Conservation (phyloP, 2,113 vertebrate genomes). For the Upupa epops region DNA sequence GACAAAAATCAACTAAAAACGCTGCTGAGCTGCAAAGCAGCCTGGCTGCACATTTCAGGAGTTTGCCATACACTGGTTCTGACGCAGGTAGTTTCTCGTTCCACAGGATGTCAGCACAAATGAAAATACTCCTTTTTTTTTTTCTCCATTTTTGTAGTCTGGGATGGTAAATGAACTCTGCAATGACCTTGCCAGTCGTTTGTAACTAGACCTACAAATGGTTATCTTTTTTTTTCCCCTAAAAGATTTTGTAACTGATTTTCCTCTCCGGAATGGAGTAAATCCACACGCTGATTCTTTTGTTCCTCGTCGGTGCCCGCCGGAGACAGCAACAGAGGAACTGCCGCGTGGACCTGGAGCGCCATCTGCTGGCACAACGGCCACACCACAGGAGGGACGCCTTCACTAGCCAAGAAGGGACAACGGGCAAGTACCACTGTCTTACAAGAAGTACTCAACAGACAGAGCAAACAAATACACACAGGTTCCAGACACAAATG, state of each 20-base stretch:
- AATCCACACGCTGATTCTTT: background rate
- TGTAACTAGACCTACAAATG: background rate
- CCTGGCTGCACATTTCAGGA: background rate
- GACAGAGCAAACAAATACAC: background rate
- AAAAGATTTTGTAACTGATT: background rate
- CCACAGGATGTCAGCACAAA: background rate
- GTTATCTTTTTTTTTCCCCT: background rate
- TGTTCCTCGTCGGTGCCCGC: background rate
- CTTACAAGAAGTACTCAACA: fast-evolving
- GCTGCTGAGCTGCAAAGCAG: background rate
- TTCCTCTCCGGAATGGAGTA: background rate
- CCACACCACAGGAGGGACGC: background rate
- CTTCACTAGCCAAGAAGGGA: too few species aligned
- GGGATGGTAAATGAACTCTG: background rate
- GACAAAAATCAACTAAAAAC: background rate
- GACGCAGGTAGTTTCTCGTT: background rate
- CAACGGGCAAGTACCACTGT: fast-evolving
- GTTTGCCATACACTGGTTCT: background rate
- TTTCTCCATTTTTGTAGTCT: background rate
- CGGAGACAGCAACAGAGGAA: background rate
- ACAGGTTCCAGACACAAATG: background rate
- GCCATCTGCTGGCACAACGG: conserved; percentile 18
- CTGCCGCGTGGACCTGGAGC: background rate
- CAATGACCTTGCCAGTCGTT: background rate
- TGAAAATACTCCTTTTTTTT: background rate